phyloP scores from a whole-genome alignment of 2,888 invertebrate genomes.

The Ceriagrion tenellum region DNA sequence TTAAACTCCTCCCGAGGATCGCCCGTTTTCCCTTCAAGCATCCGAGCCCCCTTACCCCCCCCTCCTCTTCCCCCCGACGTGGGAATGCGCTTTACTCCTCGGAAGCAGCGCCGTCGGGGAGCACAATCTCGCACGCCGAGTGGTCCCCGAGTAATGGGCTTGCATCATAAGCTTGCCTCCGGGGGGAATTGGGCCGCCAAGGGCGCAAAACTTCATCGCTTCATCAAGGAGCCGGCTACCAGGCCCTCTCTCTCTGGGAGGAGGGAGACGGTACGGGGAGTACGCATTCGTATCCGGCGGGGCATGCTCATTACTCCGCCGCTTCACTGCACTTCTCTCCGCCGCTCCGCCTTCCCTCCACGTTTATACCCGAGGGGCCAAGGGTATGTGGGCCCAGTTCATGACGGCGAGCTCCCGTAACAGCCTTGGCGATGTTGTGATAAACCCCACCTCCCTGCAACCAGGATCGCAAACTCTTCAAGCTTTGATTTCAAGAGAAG shows the following conservation, averaged over 20 bases:
- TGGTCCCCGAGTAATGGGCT: neutral
- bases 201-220: conserved; percentile 1
- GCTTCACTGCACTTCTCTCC: neutral
- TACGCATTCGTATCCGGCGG: conserved; percentile 5
- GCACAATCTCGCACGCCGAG: neutral
- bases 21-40: neutral
- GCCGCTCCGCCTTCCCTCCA: neutral
- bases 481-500: too few species aligned
- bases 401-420: too few species aligned
- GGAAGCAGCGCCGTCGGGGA: neutral
- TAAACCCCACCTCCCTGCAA: too few species aligned
- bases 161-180: conserved; percentile 5
- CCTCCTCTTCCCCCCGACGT: too few species aligned
- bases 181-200: neutral
- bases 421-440: too few species aligned
- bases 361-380: neutral
- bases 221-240: neutral
- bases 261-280: neutral
- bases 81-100: neutral
- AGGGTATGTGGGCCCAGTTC: neutral
- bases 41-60: too few species aligned
- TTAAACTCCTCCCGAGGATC: neutral
- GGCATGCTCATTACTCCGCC: neutral
- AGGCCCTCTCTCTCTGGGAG: too few species aligned
- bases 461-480: too few species aligned